These are phyloP conservation scores for Lordiphosa mommai DNA, from an alignment of 1,140 invertebrate species.

Conservation along the genomic window DNA sequence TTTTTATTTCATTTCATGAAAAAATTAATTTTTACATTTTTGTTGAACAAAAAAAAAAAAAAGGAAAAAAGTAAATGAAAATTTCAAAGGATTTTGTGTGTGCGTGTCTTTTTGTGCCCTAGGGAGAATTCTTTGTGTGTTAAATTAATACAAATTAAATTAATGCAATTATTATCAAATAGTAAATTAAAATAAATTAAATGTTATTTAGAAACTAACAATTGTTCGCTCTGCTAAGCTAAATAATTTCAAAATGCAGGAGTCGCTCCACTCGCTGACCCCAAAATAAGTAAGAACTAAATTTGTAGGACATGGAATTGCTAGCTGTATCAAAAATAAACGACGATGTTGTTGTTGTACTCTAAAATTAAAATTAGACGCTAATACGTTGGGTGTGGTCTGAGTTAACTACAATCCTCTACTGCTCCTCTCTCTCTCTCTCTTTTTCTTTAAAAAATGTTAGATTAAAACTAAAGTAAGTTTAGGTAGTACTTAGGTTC, in stretches of 20 bases:
- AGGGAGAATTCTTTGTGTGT: conserved; percentile 76
- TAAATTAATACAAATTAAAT: conserved; percentile 48
- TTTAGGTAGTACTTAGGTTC: conserved; percentile 77
- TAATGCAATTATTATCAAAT: conserved; percentile 29
- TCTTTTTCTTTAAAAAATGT: conserved; percentile 2
- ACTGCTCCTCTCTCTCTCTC: conserved; percentile 1
- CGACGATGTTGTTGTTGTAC: neutral
- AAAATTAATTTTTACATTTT: conserved; percentile 47
- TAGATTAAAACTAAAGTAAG: conserved; percentile 25
- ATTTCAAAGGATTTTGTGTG: conserved; percentile 9
- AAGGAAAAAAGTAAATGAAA: conserved; percentile 21
- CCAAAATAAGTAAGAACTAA: conserved; percentile 47
- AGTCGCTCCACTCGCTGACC: no score
- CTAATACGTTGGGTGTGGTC: conserved; percentile 74
- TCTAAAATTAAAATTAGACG: conserved; percentile 51
- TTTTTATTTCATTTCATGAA: conserved; percentile 78
- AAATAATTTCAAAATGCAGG: conserved; percentile 46
- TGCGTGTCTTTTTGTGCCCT: conserved; percentile 56
- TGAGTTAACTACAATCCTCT: conserved; percentile 24
- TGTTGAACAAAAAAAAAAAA: conserved; percentile 68
- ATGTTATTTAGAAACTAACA: no score
- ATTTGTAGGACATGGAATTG: conserved; percentile 76
- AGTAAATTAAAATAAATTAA: no score
- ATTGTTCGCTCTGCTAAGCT: conserved; percentile 28
- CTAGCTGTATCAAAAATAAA: conserved; percentile 68